Evolutionary conservation across 2,797 vertebrate species (phyloP).

Genomic region (Peromyscus aztecus): DNA sequence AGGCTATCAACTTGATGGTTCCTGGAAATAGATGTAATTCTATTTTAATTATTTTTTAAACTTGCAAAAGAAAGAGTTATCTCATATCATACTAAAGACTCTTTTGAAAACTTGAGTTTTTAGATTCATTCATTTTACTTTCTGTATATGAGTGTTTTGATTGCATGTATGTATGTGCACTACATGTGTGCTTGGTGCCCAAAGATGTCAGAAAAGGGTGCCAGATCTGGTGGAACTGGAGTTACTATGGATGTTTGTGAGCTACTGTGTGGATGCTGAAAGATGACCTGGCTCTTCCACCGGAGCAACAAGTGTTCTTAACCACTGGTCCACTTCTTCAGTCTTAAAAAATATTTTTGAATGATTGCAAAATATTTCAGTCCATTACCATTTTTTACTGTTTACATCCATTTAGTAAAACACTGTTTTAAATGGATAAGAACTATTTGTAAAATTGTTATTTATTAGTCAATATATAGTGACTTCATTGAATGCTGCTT

Average conservation of each 20-base stretch:
- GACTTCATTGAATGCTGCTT: background rate
- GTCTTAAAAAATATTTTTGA: background rate
- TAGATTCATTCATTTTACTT: background rate
- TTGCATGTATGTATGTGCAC: background rate
- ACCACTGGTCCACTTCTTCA: background rate
- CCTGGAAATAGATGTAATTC: background rate
- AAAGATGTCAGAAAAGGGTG: background rate
- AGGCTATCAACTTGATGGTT: background rate
- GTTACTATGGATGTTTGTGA: background rate
- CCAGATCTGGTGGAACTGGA: background rate
- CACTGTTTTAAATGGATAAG: background rate
- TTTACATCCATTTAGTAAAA: background rate
- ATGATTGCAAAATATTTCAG: background rate
- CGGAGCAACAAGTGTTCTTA: background rate
- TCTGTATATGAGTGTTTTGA: background rate
- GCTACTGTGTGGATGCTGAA: background rate
- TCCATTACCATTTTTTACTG: constrained; percentile 3
- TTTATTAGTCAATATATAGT: background rate
- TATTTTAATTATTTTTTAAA: background rate
- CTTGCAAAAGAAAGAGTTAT: background rate
- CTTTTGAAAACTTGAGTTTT: background rate
- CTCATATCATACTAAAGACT: constrained; percentile 21
- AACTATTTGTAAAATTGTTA: background rate
- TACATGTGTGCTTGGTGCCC: background rate
- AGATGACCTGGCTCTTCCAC: background rate